Conservation (phyloP, 2,797 vertebrate species). For the Neomorphus geoffroyi region DNA sequence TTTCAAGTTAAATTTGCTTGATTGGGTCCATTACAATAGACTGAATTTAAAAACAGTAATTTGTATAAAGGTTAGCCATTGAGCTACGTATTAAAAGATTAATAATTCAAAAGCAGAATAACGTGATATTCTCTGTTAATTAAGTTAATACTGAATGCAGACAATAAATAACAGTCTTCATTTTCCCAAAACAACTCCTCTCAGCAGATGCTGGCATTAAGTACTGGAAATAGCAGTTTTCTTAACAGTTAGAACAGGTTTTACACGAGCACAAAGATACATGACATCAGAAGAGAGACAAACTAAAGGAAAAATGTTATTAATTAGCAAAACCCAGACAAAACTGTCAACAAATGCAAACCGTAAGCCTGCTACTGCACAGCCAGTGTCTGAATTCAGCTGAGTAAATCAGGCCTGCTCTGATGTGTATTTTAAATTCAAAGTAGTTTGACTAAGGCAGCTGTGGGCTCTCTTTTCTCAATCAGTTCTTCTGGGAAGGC, state of each 20-base stretch:
- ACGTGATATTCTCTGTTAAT: not conserved
- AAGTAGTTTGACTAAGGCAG: not conserved
- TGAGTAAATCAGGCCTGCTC: not conserved
- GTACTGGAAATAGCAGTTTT: not conserved
- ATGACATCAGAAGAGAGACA: not conserved
- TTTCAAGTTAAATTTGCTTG: not conserved
- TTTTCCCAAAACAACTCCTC: not conserved
- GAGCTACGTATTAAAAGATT: not conserved
- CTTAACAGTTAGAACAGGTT: not conserved
- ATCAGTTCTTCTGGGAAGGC: not conserved
- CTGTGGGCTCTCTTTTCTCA: not conserved
- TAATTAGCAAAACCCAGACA: not conserved
- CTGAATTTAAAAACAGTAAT: not conserved
- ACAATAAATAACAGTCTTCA: not conserved
- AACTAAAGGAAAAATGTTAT: not conserved
- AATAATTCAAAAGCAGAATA: not conserved
- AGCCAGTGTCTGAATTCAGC: not conserved
- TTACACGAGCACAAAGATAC: not conserved
- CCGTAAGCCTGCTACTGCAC: not conserved
- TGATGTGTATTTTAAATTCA: not conserved
- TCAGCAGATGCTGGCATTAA: not conserved
- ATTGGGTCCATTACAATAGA: not conserved
- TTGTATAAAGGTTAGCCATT: not conserved
- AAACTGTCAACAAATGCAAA: not conserved
- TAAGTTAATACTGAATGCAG: not conserved